Evolutionary conservation across 2,113 vertebrate species (phyloP), one percentile per base, ranked within the genome.

Genomic region (Cromileptes altivelis): DNA sequence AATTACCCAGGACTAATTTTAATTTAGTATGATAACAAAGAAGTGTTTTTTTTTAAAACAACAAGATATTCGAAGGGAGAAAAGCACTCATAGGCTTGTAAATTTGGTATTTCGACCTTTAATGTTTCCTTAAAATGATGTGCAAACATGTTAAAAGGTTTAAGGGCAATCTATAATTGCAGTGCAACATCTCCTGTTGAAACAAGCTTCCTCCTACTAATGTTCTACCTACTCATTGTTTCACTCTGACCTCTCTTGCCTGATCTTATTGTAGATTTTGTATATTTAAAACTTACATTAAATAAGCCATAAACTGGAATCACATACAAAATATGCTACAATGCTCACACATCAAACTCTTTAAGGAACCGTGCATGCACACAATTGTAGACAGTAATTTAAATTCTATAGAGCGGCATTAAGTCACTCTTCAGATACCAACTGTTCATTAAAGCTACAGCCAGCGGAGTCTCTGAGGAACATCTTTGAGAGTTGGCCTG

Each of bases 401-500:
- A 4, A 37, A 70, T 14, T 10, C 4, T 49, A 33, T 47, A 5
- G 3, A 21, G 27, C 25, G 50, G 8, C 42, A 37, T 72, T 21
- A 63, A 58, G 37, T 75, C 25, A 49, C 10, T 74, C 45, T 57
- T 70, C 27, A 63, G 53, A 65, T 27, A 23, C 18, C 10, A 30
- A 56, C 37, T 67, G 57, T 78, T 78, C 78, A 68, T 62, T 67
- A 73, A 70, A 60, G 17, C 68, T 57, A 30, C 63, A 61, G 58
- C 49, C 33, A 62, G 37, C 33, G 21, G 61, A 57, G 57, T 71
- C 82, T 81, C 78, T 6, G 2, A 88, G 61, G 82, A 78, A 75
- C 82, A 70, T 89, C 86, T 82, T 30, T 55, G 63, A 71, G 72
- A 75, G 65, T 55, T 83, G 77, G 77, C 78, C 69, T 70, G 73